Base-by-base conservation (phyloP, 2,113 vertebrate species). In the Zosterops pallidus region DNA sequence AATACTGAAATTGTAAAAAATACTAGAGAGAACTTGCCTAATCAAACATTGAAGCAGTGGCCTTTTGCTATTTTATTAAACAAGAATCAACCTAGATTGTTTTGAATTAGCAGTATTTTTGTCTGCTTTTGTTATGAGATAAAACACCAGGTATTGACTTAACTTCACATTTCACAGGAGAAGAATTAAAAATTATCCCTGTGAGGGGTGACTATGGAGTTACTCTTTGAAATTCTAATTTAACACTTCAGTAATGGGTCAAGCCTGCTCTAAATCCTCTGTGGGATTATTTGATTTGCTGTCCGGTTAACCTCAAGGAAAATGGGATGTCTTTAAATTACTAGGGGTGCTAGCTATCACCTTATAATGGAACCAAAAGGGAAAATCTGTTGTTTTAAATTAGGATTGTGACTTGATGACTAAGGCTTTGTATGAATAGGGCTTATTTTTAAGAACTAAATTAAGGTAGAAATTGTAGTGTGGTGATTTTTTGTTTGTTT, bases 211-310 rank as follows among this genome's bases (percentile, higher is more conserved):
- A 47, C 80, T 83, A 5, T 83, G 63, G 78, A 95, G 88, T 93
- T 91, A 72, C 57, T 92, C 70, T 95, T 89, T 95, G 87, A 95
- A 96, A 95, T 95, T 95, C 94, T 92, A 89, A 91, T 97, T 94
- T 89, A 95, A 91, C 89, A 92, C 84, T 92, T 96, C 70, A 83
- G 84, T 94, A 95, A 72, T 91, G 89, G 81, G 89, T 90, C 84
- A 87, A 85, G 71, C 67, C 68, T 87, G 52, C 59, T 88, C 81
- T 47, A 78, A 91, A 65, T 95, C 81, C 74, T 89, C 91, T 86
- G 44, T 90, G 86, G 95, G 89, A 71, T 94, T 89, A 86, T 92
- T 95, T 95, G 92, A 94, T 92, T 94, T 94, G 92, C 91, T 90
- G 52, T 94, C 93, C 89, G 49, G 86, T 94, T 96, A 95, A 96